phyloP scores from a whole-genome alignment of 2,888 invertebrate genomes.

The Amiota mariae region DNA sequence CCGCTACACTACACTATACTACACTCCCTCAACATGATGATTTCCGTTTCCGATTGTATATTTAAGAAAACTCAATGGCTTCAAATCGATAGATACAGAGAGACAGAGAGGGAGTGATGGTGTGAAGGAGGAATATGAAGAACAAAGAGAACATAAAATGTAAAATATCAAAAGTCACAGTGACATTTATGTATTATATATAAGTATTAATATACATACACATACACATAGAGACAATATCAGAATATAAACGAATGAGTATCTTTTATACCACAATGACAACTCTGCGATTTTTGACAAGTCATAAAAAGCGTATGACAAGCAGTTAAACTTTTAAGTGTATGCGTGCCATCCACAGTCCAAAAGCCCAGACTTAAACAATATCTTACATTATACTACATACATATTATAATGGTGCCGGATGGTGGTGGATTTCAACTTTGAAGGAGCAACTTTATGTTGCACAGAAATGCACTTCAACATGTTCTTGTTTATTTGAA shows the following conservation, averaged over 20 bases:
- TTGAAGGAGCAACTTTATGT: not conserved
- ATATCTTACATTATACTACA: too few relatives aligned
- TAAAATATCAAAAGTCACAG: not conserved
- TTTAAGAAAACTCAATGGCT: slow-evolving; percentile 43
- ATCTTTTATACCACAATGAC: slow-evolving; percentile 58
- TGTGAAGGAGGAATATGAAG: not conserved
- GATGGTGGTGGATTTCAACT: not conserved
- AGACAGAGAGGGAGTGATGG: too few relatives aligned
- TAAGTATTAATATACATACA: not conserved
- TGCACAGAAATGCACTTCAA: slow-evolving; percentile 45
- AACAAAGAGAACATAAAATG: not conserved
- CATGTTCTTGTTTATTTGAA: slow-evolving; percentile 33
- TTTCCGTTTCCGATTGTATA: slow-evolving; percentile 57
- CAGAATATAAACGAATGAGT: too few relatives aligned
- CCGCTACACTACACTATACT: not conserved
- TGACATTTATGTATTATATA: slow-evolving; percentile 13
- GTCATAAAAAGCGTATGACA: slow-evolving; percentile 58
- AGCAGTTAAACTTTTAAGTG: slow-evolving; percentile 33
- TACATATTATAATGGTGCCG: too few relatives aligned
- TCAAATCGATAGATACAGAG: not conserved
- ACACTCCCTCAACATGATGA: slow-evolving; percentile 43
- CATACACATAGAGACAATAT: too few relatives aligned
- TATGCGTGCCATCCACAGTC: not conserved
- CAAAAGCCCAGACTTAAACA: not conserved
- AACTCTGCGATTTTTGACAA: slow-evolving; percentile 58